These are phyloP conservation scores for Apoderus coryli DNA, from an alignment of 2,888 invertebrate species.

Conservation along the genomic window DNA sequence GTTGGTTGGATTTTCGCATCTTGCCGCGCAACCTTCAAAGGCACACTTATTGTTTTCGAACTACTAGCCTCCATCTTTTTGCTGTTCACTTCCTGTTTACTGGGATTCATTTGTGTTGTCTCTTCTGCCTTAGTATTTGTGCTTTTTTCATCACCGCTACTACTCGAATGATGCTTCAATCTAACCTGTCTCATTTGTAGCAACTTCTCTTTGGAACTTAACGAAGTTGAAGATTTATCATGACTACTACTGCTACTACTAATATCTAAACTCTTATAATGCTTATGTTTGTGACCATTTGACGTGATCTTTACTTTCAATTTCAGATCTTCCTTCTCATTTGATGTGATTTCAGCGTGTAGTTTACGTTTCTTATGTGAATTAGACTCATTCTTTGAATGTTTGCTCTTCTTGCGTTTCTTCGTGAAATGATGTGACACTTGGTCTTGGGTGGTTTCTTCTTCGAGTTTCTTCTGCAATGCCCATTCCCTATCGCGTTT, in stretches of 20 bases:
- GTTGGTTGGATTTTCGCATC: conserved; percentile 1
- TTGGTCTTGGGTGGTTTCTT: conserved; percentile 22
- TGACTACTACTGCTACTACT: conserved; percentile 17
- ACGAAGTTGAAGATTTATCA: conserved; percentile 10
- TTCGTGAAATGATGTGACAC: conserved; percentile 31
- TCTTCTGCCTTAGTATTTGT: not conserved
- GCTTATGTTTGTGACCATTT: conserved; percentile 33
- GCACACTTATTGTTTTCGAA: conserved; percentile 11
- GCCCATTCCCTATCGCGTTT: conserved; percentile 33
- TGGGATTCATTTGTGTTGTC: conserved; percentile 9
- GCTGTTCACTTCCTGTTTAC: conserved; percentile 5
- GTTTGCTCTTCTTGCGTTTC: conserved; percentile 41
- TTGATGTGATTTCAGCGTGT: conserved; percentile 39
- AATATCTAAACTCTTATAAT: too few species aligned
- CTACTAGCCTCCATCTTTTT: conserved; percentile 13
- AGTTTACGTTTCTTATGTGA: conserved; percentile 34
- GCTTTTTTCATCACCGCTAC: not conserved
- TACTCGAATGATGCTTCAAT: conserved; percentile 25
- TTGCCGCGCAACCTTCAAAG: conserved; percentile 8
- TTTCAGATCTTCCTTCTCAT: conserved; percentile 36
- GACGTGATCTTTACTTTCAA: conserved; percentile 39
- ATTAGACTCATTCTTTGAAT: conserved; percentile 36
- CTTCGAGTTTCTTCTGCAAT: conserved; percentile 28
- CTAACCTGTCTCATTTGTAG: conserved; percentile 33
- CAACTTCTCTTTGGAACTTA: conserved; percentile 30